Conservation (phyloP, 2,888 invertebrate genomes). For the Anarsia innoxiella region DNA sequence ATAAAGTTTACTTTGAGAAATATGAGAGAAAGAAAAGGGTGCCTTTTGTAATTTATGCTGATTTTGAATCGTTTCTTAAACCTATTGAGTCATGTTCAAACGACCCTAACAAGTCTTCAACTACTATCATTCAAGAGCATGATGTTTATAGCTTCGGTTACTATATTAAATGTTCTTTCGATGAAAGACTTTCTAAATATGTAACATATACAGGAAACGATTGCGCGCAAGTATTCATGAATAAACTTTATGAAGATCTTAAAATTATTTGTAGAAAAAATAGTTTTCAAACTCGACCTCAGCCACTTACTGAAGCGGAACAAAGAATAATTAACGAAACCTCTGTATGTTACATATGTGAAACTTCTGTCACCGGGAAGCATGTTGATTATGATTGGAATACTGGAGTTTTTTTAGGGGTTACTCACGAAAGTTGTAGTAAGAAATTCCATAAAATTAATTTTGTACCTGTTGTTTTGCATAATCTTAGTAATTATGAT, state of each 20-base stretch:
- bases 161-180: conserved; percentile 27
- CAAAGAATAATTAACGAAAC: conserved; percentile 8
- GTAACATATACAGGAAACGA: conserved; percentile 22
- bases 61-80: conserved; percentile 6
- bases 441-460: background rate
- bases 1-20: conserved; percentile 17
- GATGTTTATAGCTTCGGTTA: conserved; percentile 28
- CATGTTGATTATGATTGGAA: conserved; percentile 19
- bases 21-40: conserved; percentile 15
- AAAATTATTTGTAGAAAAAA: conserved; percentile 15
- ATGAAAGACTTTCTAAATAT: conserved; percentile 24
- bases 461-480: conserved; percentile 20
- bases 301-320: conserved; percentile 11
- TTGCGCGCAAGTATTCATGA: conserved; percentile 24
- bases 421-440: conserved; percentile 16
- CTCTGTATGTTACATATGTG: conserved; percentile 18
- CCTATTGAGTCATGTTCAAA: conserved; percentile 20
- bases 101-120: conserved; percentile 19
- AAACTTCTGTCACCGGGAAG: conserved; percentile 14
- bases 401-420: conserved; percentile 24
- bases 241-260: conserved; percentile 19
- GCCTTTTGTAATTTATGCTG: conserved; percentile 12
- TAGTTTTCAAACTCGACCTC: conserved; percentile 14
- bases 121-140: conserved; percentile 24
- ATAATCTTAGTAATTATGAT: conserved; percentile 28